Evolutionary conservation across 2,888 invertebrate genomes (phyloP), one percentile per base, ranked within the genome.

Genomic region (Amphimallon solstitiale): DNA sequence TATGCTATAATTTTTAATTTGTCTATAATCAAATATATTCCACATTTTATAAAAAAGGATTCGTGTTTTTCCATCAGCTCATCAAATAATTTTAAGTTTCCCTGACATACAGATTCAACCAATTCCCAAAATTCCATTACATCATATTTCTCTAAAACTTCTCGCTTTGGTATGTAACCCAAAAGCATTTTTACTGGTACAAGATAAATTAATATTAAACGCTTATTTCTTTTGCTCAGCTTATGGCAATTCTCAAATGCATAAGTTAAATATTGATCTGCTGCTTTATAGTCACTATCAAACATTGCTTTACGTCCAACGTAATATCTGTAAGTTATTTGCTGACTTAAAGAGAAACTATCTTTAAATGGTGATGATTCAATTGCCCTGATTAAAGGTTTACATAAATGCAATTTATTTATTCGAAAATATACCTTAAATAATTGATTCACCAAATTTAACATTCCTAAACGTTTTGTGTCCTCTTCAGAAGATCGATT

Each of bases 241-340:
- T 85, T 86, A 73, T 95, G 95, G 76, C 98, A 98, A 76, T 93
- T 91, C 78, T 92, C 89, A 81, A 98, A 98, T 0, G 98, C 97
- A 82, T 91, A 99, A 0, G 94, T 91, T 17, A 99, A 83, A 77
- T 92, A 94, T 78, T 95, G 92, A 80, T 98, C 97, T 17, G 98
- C 98, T 82, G 90, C 88, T 80, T 92, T 91, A 78, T 97, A 97
- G 79, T 98, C 95, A 63, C 96, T 96, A 82, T 99, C 98, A 80
- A 98, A 99, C 95, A 99, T 98, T 1, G 97, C 95, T 81, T 98
- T 98, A 29, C 98, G 87, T 0, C 98, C 98, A 14, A 97, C 95
- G 83, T 96, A 98, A 82, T 98, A 98, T 78, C 93, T 93, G 82
- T 97, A 99, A 0, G 98, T 98, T 62, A 99, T 94, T 79, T 94